Evolutionary conservation across 2,797 vertebrate genomes (phyloP).

Genomic region (Phoxinus dragarum): DNA sequence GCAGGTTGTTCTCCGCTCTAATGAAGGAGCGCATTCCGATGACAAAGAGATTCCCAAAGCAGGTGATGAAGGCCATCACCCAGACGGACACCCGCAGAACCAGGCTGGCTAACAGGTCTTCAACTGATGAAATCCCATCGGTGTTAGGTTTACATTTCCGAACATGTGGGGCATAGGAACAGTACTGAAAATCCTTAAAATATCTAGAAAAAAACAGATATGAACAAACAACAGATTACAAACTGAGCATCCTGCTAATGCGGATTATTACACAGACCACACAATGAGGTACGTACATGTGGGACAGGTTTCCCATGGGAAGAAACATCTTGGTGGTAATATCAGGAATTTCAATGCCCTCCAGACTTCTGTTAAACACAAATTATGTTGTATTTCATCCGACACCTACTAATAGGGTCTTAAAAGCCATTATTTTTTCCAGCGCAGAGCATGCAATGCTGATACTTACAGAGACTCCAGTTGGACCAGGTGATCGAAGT

Average conservation of each 20-base stretch:
- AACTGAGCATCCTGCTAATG: not conserved
- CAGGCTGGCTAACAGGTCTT: slow-evolving; percentile 85
- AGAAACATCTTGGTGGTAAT: slow-evolving; percentile 83
- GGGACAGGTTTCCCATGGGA: slow-evolving; percentile 80
- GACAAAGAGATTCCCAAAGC: slow-evolving; percentile 88
- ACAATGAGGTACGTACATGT: slow-evolving; percentile 74
- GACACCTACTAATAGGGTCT: slow-evolving; percentile 6
- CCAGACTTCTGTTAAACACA: slow-evolving; percentile 73
- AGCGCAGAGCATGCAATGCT: not conserved
- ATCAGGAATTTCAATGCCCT: slow-evolving; percentile 82
- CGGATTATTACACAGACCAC: not conserved
- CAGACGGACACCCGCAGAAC: slow-evolving; percentile 86
- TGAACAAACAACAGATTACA: not conserved
- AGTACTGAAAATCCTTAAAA: slow-evolving; percentile 87
- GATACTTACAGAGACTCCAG: slow-evolving; percentile 84
- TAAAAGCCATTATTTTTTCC: slow-evolving; percentile 17
- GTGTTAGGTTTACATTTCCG: slow-evolving; percentile 86
- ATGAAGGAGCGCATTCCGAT: slow-evolving; percentile 88
- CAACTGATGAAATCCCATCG: slow-evolving; percentile 87
- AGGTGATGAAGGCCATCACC: slow-evolving; percentile 88
- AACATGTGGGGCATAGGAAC: slow-evolving; percentile 85
- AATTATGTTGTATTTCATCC: slow-evolving; percentile 10
- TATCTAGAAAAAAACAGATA: slow-evolving; percentile 73
- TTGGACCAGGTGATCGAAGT: slow-evolving; percentile 78
- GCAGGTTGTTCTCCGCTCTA: slow-evolving; percentile 84